phyloP scores from a whole-genome alignment of 2,888 invertebrate genomes.

The Lycia hirtaria region DNA sequence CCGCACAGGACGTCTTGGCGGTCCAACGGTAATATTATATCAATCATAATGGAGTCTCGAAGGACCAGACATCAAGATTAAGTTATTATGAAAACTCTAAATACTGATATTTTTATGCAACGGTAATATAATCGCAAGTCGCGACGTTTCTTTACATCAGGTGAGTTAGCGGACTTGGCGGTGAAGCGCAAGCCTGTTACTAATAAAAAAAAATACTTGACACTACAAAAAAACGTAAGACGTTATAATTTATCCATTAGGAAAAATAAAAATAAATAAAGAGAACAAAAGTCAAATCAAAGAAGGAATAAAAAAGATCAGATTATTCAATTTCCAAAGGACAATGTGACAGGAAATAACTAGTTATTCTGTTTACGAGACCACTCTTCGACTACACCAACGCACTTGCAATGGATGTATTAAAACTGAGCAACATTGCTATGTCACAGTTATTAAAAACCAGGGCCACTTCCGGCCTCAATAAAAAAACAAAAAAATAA shows the following conservation, averaged over 20 bases:
- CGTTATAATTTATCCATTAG: too few relatives aligned
- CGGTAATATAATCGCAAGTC: too few relatives aligned
- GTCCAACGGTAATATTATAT: slow-evolving; percentile 63
- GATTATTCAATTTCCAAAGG: slow-evolving; percentile 54
- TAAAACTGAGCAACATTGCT: slow-evolving; percentile 6
- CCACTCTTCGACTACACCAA: slow-evolving; percentile 23
- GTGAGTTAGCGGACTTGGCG: too few relatives aligned
- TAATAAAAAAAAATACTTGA: too few relatives aligned
- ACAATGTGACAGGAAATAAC: slow-evolving; percentile 62
- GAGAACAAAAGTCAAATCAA: slow-evolving; percentile 9
- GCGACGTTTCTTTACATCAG: too few relatives aligned
- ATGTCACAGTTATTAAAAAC: too few relatives aligned
- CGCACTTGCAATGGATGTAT: slow-evolving; percentile 20
- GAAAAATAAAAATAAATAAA: not conserved
- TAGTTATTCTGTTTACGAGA: slow-evolving; percentile 69
- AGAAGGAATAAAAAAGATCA: slow-evolving; percentile 25
- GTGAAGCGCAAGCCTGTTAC: too few relatives aligned
- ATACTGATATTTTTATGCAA: too few relatives aligned
- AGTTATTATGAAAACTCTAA: not conserved
- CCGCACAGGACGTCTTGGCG: slow-evolving; percentile 69
- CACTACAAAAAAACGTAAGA: too few relatives aligned
- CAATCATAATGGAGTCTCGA: slow-evolving; percentile 15
- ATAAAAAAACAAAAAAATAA: too few relatives aligned
- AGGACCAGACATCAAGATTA: not conserved
- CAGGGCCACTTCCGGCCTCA: too few relatives aligned